Conservation (phyloP, 1,140 invertebrate species). For the Drosophila willistoni region DNA sequence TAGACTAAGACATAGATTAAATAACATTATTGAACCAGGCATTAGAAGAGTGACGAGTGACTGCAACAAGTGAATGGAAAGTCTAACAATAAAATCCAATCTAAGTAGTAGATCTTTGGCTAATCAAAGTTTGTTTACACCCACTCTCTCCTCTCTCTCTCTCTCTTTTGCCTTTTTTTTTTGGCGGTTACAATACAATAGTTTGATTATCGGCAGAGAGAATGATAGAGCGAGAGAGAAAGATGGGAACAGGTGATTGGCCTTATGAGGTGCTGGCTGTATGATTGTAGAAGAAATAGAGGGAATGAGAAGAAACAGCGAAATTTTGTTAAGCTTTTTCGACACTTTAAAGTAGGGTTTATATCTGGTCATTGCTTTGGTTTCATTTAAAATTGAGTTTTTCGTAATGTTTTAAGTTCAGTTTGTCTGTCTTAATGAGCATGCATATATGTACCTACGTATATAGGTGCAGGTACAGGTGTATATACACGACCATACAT, state of each 20-base stretch:
- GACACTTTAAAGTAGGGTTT: conserved; percentile 39
- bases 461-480: not conserved
- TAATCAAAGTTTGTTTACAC: not conserved
- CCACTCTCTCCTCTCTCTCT: not conserved
- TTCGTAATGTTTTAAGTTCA: conserved; percentile 67
- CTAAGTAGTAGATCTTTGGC: not conserved
- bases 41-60: not conserved
- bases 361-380: conserved; percentile 50
- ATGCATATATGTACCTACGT: conserved; percentile 9
- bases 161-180: not conserved
- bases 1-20: not conserved
- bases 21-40: not conserved
- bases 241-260: conserved; percentile 4
- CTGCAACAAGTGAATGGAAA: not conserved
- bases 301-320: not conserved
- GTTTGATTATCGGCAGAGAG: not conserved
- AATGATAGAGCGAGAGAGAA: not conserved
- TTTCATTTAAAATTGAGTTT: conserved; percentile 66
- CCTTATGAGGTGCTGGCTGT: not conserved
- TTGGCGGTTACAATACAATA: conserved; percentile 1
- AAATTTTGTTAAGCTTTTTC: not conserved
- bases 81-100: not conserved
- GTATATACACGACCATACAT: not conserved
- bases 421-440: conserved; percentile 65
- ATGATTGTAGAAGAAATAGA: not conserved